Conservation (phyloP, 2,113 vertebrate species). For the Callorhinus ursinus region DNA sequence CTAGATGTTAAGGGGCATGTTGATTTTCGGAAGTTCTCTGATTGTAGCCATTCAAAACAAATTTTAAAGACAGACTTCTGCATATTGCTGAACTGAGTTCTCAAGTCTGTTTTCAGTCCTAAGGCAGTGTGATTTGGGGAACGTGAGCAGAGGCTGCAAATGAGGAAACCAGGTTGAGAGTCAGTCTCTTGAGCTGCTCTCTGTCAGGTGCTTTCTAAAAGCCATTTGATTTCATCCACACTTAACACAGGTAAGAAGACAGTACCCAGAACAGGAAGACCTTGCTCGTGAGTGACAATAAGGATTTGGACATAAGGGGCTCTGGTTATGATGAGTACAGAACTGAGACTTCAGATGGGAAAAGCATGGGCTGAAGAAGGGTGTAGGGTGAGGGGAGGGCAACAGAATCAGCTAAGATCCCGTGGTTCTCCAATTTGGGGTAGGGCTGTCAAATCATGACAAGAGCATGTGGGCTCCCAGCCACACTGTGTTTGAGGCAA, state of each 20-base stretch:
- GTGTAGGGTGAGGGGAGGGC: background rate
- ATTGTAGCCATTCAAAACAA: background rate
- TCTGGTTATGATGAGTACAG: background rate
- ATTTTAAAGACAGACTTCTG: background rate
- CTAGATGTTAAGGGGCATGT: background rate
- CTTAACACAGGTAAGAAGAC: background rate
- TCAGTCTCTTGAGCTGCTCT: background rate
- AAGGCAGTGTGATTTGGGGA: background rate
- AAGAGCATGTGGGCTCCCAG: background rate
- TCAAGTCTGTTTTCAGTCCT: background rate
- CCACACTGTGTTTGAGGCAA: background rate
- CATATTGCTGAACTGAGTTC: background rate
- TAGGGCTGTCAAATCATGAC: no score
- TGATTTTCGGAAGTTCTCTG: background rate
- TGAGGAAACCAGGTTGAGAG: background rate
- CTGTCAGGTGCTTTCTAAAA: background rate
- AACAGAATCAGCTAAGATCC: background rate
- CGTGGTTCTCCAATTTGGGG: fast-evolving
- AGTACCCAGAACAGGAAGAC: background rate
- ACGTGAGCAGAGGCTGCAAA: background rate
- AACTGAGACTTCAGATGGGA: background rate
- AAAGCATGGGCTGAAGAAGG: background rate
- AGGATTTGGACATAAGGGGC: no score
- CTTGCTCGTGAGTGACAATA: background rate
- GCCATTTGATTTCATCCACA: background rate